Evolutionary conservation across 2,888 invertebrate species (phyloP), one percentile per base, ranked within the genome.

Genomic region (Chirona hameri): DNA sequence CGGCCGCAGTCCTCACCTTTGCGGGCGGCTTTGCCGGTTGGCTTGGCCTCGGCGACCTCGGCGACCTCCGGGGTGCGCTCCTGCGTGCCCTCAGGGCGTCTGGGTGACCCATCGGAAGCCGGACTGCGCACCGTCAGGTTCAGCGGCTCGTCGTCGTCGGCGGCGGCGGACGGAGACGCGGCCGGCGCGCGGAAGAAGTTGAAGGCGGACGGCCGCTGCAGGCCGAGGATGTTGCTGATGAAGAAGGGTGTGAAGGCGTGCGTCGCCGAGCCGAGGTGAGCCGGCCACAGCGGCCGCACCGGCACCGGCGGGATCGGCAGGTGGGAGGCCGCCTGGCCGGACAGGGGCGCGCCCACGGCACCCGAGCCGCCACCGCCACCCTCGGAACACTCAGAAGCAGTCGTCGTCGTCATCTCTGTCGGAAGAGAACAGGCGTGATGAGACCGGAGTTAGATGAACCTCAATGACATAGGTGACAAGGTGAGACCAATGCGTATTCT

Each of bases 61-160:
- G 39, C 39, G 76, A 9, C 46, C 39, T 10, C 76, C 39, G 29
- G 21, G 69, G 27, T 29, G 27, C 14, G 60, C 60, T 60, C 2
- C 18, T 1, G 24, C 60, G 24, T 3, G 72, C 27, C 46, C 24
- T 27, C 46, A 24, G 31, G 31, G 5, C 18, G 31, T 29, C 7
- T 31, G 72, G 15, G 72, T 31, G 72, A 7, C 72, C 31, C 10
- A 5, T 18, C 76, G 76, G 21, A 18, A 21, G 21, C 21, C 21
- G 27, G 14, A 39, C 76, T 15, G 76, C 76, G 76, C 76, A 76
- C 76, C 65, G 87, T 87, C 84, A 88, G 85, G 85, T 88, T 88
- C 31, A 88, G 85, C 10, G 88, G 88, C 84, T 88, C 87, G 83
- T 87, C 86, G 4, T 10, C 24, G 46, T 15, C 81, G 27, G 27